phyloP scores from a whole-genome alignment of 2,888 invertebrate genomes.

The Stratiomys singularior region DNA sequence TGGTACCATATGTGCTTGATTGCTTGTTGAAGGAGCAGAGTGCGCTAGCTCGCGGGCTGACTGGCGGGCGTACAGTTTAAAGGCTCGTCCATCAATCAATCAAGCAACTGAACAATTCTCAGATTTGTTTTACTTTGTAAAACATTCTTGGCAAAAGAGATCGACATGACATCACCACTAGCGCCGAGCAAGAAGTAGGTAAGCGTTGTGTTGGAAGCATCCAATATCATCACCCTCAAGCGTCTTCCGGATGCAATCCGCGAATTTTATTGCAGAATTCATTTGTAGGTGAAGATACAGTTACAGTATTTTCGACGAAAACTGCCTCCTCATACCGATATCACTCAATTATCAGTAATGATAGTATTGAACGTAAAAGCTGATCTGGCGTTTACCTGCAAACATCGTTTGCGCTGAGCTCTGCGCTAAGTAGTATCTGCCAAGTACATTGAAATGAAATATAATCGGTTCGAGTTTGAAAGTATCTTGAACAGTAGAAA shows the following conservation, averaged over 20 bases:
- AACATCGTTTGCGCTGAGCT: slow-evolving; percentile 2
- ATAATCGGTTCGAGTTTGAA: not conserved
- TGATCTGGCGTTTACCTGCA: slow-evolving; percentile 26
- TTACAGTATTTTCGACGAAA: slow-evolving; percentile 10
- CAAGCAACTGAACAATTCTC: not conserved
- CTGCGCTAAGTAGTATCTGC: not conserved
- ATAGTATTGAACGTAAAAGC: slow-evolving; percentile 8
- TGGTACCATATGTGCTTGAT: too few species aligned
- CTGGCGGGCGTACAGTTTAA: not conserved
- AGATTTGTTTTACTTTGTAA: not conserved
- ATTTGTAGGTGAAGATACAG: slow-evolving; percentile 25
- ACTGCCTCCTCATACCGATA: not conserved
- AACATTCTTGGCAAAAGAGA: not conserved
- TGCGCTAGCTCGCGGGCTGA: not conserved
- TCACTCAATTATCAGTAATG: slow-evolving; percentile 25
- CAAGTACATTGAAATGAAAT: not conserved
- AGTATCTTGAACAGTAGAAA: too few species aligned
- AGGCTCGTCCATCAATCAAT: not conserved
- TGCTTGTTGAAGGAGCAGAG: too few species aligned
- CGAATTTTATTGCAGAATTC: not conserved
- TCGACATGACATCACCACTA: not conserved
- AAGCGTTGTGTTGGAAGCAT: not conserved
- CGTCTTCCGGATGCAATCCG: too few species aligned
- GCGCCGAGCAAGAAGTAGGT: not conserved
- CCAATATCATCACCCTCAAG: not conserved